Evolutionary conservation across 2,888 invertebrate species (phyloP).

Genomic region (Acrobasis consociella): DNA sequence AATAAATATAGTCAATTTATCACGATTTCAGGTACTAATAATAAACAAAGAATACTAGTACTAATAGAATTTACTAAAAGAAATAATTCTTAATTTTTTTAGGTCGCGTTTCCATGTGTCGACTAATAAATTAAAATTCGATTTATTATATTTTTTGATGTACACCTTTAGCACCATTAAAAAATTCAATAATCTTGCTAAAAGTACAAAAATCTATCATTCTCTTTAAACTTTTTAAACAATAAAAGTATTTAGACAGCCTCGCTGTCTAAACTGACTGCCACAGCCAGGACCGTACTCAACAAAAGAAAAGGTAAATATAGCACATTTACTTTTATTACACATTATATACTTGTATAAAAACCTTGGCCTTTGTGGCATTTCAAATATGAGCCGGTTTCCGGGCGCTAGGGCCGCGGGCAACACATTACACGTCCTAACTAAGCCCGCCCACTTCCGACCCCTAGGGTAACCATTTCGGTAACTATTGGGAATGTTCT

Average conservation of each 20-base stretch:
- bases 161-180: too few species aligned
- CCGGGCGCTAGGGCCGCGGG: slow-evolving; percentile 17
- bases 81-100: too few species aligned
- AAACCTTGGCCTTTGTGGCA: slow-evolving; percentile 20
- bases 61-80: too few species aligned
- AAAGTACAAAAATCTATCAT: too few species aligned
- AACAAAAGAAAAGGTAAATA: slow-evolving; percentile 6
- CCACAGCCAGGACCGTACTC: neutral
- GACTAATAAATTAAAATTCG: too few species aligned
- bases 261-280: neutral
- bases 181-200: too few species aligned
- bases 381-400: slow-evolving; percentile 20
- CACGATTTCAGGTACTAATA: too few species aligned
- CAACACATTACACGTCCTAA: slow-evolving; percentile 21
- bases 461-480: slow-evolving; percentile 2
- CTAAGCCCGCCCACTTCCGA: slow-evolving; percentile 19
- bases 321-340: slow-evolving; percentile 18
- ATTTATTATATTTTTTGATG: too few species aligned
- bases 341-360: slow-evolving; percentile 17
- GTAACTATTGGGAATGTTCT: neutral
- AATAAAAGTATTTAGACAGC: neutral
- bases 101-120: too few species aligned
- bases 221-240: neutral
- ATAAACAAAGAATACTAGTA: too few species aligned
- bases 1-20: too few species aligned